Percentiles rank a stretch among this genome's conserved stretches.
These are phyloP conservation scores for Rhynchotus rufescens DNA, from an alignment of 2,797 vertebrate species.

Conservation along the genomic window DNA sequence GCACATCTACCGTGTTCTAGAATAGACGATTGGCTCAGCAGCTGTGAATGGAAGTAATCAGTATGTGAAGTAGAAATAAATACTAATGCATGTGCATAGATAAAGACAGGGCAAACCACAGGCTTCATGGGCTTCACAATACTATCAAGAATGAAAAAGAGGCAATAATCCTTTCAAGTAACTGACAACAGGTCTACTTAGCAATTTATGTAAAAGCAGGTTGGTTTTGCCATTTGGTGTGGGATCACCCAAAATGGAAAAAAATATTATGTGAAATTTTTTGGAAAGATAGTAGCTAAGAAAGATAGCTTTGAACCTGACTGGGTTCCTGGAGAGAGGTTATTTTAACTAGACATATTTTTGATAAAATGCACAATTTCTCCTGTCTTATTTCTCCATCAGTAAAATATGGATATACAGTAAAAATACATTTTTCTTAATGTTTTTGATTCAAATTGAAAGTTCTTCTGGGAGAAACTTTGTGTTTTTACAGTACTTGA, in stretches of 20 bases:
- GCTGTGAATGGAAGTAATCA: fast-evolving
- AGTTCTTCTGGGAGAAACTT: neutral
- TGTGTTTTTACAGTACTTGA: neutral
- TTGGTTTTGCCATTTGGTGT: neutral
- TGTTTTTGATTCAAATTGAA: neutral
- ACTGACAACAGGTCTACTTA: neutral
- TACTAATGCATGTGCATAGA: neutral
- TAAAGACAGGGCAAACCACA: fast-evolving
- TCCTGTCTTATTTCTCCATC: neutral
- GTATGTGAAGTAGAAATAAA: neutral
- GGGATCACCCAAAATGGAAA: neutral
- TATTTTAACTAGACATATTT: neutral
- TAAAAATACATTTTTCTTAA: neutral
- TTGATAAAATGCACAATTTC: constrained; percentile 1
- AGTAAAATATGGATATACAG: neutral
- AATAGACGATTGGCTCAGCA: neutral
- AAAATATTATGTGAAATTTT: constrained; percentile 38
- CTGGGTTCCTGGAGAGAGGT: neutral
- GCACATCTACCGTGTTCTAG: neutral
- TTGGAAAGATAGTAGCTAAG: constrained; percentile 7
- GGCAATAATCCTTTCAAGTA: neutral
- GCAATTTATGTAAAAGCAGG: neutral
- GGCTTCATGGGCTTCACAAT: neutral
- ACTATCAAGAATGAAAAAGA: neutral
- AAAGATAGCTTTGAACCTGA: neutral